Percentiles rank a stretch among this genome's conserved stretches.
Evolutionary conservation across 2,888 invertebrate species (phyloP).

Genomic region (Drosophila barbarae): DNA sequence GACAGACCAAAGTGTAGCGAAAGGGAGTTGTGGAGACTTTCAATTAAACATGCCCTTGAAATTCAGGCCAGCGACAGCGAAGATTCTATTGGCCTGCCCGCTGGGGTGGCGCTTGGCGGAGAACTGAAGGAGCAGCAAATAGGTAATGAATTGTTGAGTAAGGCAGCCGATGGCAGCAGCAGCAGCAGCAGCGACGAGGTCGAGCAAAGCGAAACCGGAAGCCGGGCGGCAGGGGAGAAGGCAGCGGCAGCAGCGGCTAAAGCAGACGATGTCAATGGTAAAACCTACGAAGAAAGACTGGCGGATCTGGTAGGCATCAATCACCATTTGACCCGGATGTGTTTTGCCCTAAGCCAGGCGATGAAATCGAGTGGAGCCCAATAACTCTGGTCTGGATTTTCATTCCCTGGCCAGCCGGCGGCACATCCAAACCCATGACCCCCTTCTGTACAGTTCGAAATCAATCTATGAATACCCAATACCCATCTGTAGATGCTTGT

Average conservation of each 20-base stretch:
- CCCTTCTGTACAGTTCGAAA: constrained; percentile 39
- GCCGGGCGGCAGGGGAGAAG: neutral
- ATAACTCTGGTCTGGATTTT: constrained; percentile 47
- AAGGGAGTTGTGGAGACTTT: constrained; percentile 31
- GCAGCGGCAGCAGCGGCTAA: constrained; percentile 14
- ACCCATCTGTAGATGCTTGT: constrained; percentile 86
- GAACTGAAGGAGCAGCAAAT: constrained; percentile 63
- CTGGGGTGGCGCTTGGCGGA: constrained; percentile 54
- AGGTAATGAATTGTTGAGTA: constrained; percentile 69
- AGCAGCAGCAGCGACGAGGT: constrained; percentile 74
- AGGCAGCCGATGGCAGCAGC: constrained; percentile 47
- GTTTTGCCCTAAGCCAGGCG: constrained; percentile 38
- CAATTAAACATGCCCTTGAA: constrained; percentile 65
- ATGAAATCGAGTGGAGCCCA: constrained; percentile 46
- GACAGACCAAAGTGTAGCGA: constrained; percentile 34
- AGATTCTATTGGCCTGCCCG: constrained; percentile 57
- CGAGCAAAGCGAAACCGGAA: constrained; percentile 6
- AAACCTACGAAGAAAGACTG: constrained; percentile 76
- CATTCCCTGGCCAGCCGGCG: constrained; percentile 49
- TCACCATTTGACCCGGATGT: constrained; percentile 47
- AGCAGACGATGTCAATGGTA: constrained; percentile 55
- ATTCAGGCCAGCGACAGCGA: constrained; percentile 78
- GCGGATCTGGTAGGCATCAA: constrained; percentile 75
- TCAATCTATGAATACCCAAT: constrained; percentile 55
- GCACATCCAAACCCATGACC: constrained; percentile 20